Base-by-base conservation (phyloP, 2,113 vertebrate species). In the Coregonus clupeaformis region DNA sequence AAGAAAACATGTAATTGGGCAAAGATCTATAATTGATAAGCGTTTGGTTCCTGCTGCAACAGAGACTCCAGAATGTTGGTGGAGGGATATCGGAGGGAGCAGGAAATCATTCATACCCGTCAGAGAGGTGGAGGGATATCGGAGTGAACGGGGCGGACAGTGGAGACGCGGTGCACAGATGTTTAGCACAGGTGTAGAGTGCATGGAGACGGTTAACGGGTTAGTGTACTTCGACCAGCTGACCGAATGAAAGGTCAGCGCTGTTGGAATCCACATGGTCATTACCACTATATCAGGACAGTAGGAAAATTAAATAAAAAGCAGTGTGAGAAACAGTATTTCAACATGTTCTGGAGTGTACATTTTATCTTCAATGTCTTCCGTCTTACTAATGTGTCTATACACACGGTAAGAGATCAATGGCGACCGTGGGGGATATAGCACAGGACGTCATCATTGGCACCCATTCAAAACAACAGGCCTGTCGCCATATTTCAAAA, bases 101-200 rank as follows among this genome's bases (percentile, higher is more conserved):
- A 87, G 78, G 90, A 79, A 86, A 88, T 91, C 91, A 90, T 95
- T 95, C 89, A 91, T 95, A 92, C 88, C 92, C 94, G 92, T 97
- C 95, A 95, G 87, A 95, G 83, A 92, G 89, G 91, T 87, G 82
- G 84, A 80, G 75, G 89, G 92, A 96, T 95, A 97, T 95, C 87
- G 92, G 94, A 94, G 94, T 91, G 93, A 96, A 93, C 93, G 93
- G 91, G 90, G 91, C 90, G 93, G 91, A 94, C 79, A 83, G 84
- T 79, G 90, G 89, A 93, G 92, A 93, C 92, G 90, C 92, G 84
- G 89, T 88, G 85, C 93, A 93, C 96, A 97, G 96, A 97, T 97
- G 96, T 95, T 94, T 87, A 83, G 88, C 85, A 55, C 87, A 95
- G 96, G 93, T 96, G 94, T 89, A 91, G 76, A 85, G 91, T 65